phyloP scores from a whole-genome alignment of 2,888 invertebrate genomes.

The Agrochola lychnidis region DNA sequence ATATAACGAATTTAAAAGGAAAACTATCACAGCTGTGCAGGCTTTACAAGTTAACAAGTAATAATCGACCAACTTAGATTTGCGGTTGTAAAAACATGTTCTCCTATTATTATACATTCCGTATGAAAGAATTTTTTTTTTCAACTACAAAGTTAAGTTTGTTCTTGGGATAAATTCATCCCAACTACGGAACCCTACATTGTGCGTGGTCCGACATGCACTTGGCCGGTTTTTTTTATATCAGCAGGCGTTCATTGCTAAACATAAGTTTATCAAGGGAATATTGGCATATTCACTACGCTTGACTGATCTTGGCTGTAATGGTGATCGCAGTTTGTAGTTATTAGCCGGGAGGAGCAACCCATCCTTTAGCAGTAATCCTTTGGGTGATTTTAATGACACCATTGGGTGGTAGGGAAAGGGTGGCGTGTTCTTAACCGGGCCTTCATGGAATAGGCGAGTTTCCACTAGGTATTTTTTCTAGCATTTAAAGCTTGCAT shows the following conservation, averaged over 20 bases:
- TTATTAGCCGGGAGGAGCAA: background rate
- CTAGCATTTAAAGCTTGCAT: background rate
- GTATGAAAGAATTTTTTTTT: too few relatives aligned
- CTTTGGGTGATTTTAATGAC: constrained; percentile 2
- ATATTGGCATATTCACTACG: background rate
- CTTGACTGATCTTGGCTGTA: background rate
- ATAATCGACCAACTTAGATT: too few relatives aligned
- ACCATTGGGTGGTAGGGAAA: background rate
- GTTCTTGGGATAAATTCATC: too few relatives aligned
- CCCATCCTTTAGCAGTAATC: constrained; percentile 1
- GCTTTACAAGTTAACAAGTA: too few relatives aligned
- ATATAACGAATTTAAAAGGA: too few relatives aligned
- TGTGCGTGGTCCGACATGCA: too few relatives aligned
- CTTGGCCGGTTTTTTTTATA: too few relatives aligned
- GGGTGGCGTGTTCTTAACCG: background rate
- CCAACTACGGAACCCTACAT: too few relatives aligned
- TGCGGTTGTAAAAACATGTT: too few relatives aligned
- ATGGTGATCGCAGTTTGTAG: background rate
- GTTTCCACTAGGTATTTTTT: background rate
- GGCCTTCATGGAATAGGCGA: background rate
- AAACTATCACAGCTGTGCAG: too few relatives aligned
- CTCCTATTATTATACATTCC: too few relatives aligned
- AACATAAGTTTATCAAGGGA: background rate
- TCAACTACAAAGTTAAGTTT: too few relatives aligned
- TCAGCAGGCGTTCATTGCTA: background rate